phyloP scores from a whole-genome alignment of 2,113 vertebrate genomes.

The Lates calcarifer region DNA sequence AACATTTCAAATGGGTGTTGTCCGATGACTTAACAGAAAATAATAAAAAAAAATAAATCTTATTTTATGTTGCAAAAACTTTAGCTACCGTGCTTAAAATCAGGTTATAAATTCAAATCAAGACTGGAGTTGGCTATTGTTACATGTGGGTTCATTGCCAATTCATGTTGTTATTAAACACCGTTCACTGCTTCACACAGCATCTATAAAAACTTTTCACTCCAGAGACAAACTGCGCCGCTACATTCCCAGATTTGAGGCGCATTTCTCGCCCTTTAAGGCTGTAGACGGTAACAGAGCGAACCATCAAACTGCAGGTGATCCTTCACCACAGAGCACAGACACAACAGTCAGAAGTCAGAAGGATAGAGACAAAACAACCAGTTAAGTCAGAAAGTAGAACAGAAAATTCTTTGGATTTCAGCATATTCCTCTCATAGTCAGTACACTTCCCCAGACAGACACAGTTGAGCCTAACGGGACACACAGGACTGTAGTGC shows the following conservation, averaged over 20 bases:
- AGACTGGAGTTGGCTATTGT: too few species aligned
- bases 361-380: background rate
- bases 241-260: constrained; percentile 7
- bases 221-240: constrained; percentile 2
- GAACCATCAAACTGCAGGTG: background rate
- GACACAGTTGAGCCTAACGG: background rate
- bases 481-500: constrained; percentile 1
- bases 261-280: background rate
- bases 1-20: too few species aligned
- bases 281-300: background rate
- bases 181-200: too few species aligned
- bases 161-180: too few species aligned
- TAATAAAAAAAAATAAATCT: too few species aligned
- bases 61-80: too few species aligned
- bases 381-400: constrained; percentile 60
- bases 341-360: constrained; percentile 48
- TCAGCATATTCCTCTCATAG: constrained; percentile 86
- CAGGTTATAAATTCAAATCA: background rate
- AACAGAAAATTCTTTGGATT: constrained; percentile 92
- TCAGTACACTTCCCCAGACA: constrained; percentile 11
- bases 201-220: constrained; percentile 4
- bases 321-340: constrained; percentile 9
- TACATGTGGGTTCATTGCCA: too few species aligned
- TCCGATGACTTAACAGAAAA: too few species aligned
- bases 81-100: background rate